Percentiles rank a stretch among this genome's conserved stretches.
These are phyloP conservation scores for Lates japonicus DNA, from an alignment of 2,797 vertebrate genomes.

Conservation along the genomic window DNA sequence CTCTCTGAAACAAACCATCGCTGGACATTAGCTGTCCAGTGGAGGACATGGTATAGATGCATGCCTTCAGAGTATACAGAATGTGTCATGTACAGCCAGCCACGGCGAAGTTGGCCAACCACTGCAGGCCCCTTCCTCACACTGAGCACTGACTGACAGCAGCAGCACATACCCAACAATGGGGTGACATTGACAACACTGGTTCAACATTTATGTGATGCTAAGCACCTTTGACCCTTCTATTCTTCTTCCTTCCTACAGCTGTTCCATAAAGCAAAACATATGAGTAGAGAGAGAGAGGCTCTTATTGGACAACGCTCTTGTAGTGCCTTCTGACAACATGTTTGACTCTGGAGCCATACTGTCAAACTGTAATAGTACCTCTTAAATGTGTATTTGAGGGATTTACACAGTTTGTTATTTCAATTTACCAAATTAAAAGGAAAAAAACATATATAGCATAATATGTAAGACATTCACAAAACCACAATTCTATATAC, in stretches of 20 bases:
- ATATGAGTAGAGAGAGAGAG: not conserved
- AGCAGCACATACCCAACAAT: constrained; percentile 36
- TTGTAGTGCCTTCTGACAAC: not conserved
- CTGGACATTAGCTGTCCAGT: constrained; percentile 39
- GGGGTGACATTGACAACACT: constrained; percentile 44
- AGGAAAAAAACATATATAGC: not conserved
- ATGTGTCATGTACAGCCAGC: constrained; percentile 32
- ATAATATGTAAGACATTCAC: too few relatives aligned
- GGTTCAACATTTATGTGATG: constrained; percentile 45
- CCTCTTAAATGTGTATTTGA: not conserved
- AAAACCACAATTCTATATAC: too few relatives aligned
- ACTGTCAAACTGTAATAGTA: not conserved
- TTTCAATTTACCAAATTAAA: not conserved
- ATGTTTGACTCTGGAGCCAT: not conserved
- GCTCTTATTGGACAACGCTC: constrained; percentile 16
- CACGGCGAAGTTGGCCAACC: not conserved
- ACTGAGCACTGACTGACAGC: constrained; percentile 58
- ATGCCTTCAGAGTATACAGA: constrained; percentile 4
- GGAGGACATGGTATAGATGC: constrained; percentile 22
- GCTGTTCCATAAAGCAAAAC: constrained; percentile 56
- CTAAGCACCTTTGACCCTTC: constrained; percentile 47
- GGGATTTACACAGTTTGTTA: not conserved
- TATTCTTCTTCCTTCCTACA: constrained; percentile 49
- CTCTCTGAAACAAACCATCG: constrained; percentile 8
- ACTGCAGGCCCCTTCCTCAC: not conserved